Percentiles rank a stretch among this genome's conserved stretches.
Conservation (phyloP, 1,140 invertebrate genomes). For the Ephestia elutella region DNA sequence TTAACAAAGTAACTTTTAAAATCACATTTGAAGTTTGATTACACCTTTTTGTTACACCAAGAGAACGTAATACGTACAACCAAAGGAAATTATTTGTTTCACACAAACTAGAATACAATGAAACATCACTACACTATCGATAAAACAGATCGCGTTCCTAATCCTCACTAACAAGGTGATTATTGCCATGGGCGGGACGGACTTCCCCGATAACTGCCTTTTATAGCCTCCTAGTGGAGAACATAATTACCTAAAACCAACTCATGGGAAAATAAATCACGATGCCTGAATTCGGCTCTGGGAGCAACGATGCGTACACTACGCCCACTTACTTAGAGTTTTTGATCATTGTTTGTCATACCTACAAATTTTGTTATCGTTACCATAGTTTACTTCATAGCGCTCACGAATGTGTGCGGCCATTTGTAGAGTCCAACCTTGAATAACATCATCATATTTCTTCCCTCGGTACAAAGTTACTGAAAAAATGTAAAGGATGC, state of each 20-base stretch:
- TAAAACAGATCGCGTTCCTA: slow-evolving; percentile 18
- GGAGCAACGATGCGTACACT: not conserved
- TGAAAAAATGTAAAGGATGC: too few relatives aligned
- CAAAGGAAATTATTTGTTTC: not conserved
- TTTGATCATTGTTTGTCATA: not conserved
- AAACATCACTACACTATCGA: slow-evolving; percentile 19
- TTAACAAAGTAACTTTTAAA: too few relatives aligned
- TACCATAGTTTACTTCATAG: too few relatives aligned
- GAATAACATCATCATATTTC: too few relatives aligned
- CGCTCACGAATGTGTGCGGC: too few relatives aligned
- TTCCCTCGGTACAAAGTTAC: too few relatives aligned
- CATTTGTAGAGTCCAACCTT: too few relatives aligned
- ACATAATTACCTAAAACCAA: slow-evolving; percentile 42
- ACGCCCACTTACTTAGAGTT: not conserved
- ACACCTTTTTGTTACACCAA: too few relatives aligned
- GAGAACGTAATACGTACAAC: too few relatives aligned
- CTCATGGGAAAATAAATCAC: slow-evolving; percentile 38
- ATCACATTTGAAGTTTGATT: too few relatives aligned
- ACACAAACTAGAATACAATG: not conserved
- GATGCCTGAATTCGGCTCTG: not conserved
- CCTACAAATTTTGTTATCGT: too few relatives aligned
- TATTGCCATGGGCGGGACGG: slow-evolving; percentile 39
- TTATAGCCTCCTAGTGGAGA: slow-evolving; percentile 28
- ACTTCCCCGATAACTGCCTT: slow-evolving; percentile 34
- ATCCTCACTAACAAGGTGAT: slow-evolving; percentile 36